Evolutionary conservation across 1,140 invertebrate genomes (phyloP).

Genomic region (Calephelis virginiensis): DNA sequence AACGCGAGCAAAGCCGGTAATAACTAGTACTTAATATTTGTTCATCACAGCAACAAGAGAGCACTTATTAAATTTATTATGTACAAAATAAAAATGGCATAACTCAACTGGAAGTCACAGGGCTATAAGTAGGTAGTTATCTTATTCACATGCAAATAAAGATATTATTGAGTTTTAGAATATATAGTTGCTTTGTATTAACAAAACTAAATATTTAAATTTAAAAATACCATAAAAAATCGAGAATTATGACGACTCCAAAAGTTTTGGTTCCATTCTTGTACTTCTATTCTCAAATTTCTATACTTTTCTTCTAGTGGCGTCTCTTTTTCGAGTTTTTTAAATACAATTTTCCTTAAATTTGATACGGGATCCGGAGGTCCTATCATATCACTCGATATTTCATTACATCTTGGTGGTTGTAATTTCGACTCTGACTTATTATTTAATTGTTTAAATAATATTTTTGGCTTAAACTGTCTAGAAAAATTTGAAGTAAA

Average conservation of each 20-base stretch:
- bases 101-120: too few species aligned
- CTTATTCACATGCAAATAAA: too few species aligned
- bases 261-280: conserved; percentile 90
- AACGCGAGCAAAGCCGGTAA: too few species aligned
- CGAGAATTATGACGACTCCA: conserved; percentile 88
- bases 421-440: conserved; percentile 48
- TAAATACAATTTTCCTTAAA: conserved; percentile 84
- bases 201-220: neutral
- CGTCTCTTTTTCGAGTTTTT: conserved; percentile 82
- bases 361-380: conserved; percentile 89
- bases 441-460: conserved; percentile 35
- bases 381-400: conserved; percentile 81
- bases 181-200: too few species aligned
- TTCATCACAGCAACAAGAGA: too few species aligned
- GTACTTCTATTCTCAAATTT: conserved; percentile 82
- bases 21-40: too few species aligned
- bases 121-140: too few species aligned
- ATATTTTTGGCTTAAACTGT: conserved; percentile 2
- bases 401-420: conserved; percentile 59
- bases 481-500: neutral
- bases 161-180: too few species aligned
- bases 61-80: too few species aligned
- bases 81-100: too few species aligned
- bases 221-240: conserved; percentile 76
- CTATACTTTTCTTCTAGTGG: conserved; percentile 82